These are phyloP conservation scores for Tupaia tana DNA, from an alignment of 2,113 vertebrate genomes.

Conservation along the genomic window DNA sequence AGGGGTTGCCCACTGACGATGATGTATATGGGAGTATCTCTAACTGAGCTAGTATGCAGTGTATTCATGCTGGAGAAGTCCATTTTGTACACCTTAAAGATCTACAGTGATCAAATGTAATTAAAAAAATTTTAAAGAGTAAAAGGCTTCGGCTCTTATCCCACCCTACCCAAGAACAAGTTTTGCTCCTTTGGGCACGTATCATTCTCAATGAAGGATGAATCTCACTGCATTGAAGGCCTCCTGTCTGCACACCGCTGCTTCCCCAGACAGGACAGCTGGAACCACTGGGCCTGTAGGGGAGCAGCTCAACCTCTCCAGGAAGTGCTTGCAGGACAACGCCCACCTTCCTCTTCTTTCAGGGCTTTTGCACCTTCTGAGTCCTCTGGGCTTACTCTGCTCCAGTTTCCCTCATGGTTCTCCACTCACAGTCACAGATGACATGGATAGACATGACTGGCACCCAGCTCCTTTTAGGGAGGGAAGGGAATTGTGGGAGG, in stretches of 20 bases:
- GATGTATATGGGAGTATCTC: too few relatives aligned
- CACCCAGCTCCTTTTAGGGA: neutral
- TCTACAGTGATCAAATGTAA: too few relatives aligned
- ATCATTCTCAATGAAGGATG: neutral
- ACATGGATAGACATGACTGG: neutral
- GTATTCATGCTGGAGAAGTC: too few relatives aligned
- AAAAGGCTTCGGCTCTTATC: neutral
- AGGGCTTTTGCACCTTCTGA: neutral
- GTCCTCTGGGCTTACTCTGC: neutral
- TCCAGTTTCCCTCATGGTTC: neutral
- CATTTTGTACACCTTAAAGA: too few relatives aligned
- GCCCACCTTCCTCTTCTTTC: neutral
- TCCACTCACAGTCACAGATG: neutral
- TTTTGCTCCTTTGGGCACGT: neutral
- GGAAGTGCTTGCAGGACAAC: too few relatives aligned
- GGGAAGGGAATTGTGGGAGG: accelerated
- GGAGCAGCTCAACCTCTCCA: too few relatives aligned
- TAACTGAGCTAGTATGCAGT: too few relatives aligned
- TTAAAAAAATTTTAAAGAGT: too few relatives aligned
- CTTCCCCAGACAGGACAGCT: neutral
- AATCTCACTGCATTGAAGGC: neutral
- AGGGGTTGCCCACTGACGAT: too few relatives aligned
- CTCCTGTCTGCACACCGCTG: too few relatives aligned
- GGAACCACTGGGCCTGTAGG: too few relatives aligned
- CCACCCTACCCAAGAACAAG: neutral